These are phyloP conservation scores for Aplysia californica DNA, from an alignment of 1,140 invertebrate genomes.

Conservation along the genomic window DNA sequence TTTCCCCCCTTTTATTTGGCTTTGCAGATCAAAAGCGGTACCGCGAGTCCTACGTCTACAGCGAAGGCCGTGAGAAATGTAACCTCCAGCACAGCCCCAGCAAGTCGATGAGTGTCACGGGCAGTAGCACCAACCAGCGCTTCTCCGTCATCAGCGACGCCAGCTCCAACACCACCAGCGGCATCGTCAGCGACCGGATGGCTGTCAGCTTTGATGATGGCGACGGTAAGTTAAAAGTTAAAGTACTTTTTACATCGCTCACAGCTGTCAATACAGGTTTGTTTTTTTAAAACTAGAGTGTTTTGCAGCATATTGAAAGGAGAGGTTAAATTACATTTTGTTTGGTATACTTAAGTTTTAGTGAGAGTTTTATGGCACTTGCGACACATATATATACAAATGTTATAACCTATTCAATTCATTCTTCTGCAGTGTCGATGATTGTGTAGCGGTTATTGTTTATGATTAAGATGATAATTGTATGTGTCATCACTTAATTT, in stretches of 20 bases:
- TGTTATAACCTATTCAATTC: no score
- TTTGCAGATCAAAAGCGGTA: constrained; percentile 65
- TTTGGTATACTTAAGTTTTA: no score
- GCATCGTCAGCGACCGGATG: constrained; percentile 93
- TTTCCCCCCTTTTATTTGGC: constrained; percentile 3
- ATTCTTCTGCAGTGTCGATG: no score
- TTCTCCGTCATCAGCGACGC: constrained; percentile 89
- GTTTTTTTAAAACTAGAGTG: no score
- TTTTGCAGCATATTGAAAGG: no score
- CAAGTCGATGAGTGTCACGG: constrained; percentile 39
- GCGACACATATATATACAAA: no score
- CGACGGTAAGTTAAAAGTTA: constrained; percentile 71
- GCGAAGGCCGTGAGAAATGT: constrained; percentile 54
- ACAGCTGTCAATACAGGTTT: background rate
- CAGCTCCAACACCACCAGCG: constrained; percentile 94
- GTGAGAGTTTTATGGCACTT: no score
- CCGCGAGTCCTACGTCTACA: constrained; percentile 69
- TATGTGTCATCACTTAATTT: no score
- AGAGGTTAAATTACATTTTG: no score
- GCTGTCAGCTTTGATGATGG: constrained; percentile 88
- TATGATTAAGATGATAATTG: no score
- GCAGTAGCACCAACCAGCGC: constrained; percentile 37
- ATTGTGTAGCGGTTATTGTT: no score
- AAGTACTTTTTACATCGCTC: background rate
- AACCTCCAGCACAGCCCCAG: constrained; percentile 43